Conservation (phyloP, 2,113 vertebrate genomes). For the Mystacornis crossleyi region DNA sequence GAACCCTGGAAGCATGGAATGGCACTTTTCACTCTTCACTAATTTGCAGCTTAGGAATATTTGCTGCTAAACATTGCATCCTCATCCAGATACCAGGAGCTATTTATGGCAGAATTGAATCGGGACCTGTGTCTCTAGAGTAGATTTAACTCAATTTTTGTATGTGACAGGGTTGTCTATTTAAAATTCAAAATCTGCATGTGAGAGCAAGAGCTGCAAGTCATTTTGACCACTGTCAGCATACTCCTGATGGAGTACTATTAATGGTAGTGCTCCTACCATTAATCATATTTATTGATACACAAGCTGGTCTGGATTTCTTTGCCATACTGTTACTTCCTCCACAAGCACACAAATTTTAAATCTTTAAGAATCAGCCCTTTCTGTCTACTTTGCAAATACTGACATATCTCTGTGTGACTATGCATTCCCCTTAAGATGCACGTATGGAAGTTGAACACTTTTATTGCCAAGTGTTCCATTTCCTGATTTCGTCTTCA, state of each 20-base stretch:
- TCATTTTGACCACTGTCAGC: background rate
- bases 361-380: background rate
- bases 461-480: background rate
- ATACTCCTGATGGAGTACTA: no score
- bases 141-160: background rate
- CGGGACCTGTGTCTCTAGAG: background rate
- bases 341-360: background rate
- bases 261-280: no score
- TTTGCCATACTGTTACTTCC: background rate
- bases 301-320: background rate
- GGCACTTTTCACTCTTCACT: background rate
- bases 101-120: background rate
- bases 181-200: background rate
- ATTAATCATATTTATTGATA: background rate
- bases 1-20: background rate
- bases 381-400: background rate
- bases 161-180: background rate
- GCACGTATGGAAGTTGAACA: fast-evolving
- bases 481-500: background rate
- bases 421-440: background rate
- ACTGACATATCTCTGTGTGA: background rate
- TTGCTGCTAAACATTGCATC: background rate
- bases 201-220: background rate
- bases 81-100: background rate
- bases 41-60: background rate